phyloP scores from a whole-genome alignment of 2,888 invertebrate species.

The Tenthredo notha region DNA sequence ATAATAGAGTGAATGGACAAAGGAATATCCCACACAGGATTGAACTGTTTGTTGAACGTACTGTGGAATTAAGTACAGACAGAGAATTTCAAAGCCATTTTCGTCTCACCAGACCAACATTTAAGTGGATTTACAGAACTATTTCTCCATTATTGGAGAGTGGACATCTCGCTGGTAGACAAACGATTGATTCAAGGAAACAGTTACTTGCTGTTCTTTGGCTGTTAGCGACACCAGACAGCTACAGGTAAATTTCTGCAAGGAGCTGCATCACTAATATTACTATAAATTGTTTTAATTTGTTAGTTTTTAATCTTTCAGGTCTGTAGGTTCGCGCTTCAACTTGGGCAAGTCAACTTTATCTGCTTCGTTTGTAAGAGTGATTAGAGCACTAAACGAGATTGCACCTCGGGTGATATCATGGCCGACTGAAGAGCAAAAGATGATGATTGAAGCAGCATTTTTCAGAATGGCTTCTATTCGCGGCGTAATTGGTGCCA shows the following conservation, averaged over 20 bases:
- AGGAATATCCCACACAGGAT: neutral
- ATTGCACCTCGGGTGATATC: constrained; percentile 42
- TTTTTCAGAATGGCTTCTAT: constrained; percentile 24
- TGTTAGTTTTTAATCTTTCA: neutral
- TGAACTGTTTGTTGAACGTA: neutral
- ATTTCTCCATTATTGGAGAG: neutral
- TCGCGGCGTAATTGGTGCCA: no score
- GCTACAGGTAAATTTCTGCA: neutral
- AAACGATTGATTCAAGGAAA: neutral
- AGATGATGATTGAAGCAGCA: neutral
- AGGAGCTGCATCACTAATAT: neutral
- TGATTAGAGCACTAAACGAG: constrained; percentile 39
- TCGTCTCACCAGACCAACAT: neutral
- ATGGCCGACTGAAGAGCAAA: constrained; percentile 21
- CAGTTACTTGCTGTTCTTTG: neutral
- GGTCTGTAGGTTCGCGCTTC: constrained; percentile 52
- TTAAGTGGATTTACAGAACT: neutral
- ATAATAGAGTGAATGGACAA: neutral
- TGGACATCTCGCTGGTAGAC: neutral
- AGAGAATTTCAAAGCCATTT: neutral
- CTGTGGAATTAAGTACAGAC: neutral
- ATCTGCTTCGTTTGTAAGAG: constrained; percentile 42
- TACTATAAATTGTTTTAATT: neutral
- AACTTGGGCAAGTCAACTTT: constrained; percentile 51
- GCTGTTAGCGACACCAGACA: neutral